phyloP scores from a whole-genome alignment of 2,797 vertebrate genomes.

The Melanotaenia maccullochi region DNA sequence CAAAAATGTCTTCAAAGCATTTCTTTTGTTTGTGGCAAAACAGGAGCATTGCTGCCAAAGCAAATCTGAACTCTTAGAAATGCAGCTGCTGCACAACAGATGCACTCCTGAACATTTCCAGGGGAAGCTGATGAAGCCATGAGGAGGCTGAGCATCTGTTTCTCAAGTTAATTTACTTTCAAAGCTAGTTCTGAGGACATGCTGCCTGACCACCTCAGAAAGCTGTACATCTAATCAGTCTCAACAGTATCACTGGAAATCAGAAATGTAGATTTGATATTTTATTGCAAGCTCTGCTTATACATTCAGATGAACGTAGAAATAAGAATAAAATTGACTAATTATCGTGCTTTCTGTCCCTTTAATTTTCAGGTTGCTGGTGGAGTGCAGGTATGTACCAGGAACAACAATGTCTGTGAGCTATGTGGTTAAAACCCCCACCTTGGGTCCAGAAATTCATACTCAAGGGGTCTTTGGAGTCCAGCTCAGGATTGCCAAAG shows the following conservation, averaged over 20 bases:
- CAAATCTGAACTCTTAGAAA: constrained; percentile 6
- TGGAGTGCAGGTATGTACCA: constrained; percentile 81
- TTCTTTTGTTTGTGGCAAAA: neutral
- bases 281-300: neutral
- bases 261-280: too few relatives aligned
- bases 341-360: neutral
- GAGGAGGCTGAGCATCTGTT: constrained; percentile 3
- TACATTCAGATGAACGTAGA: neutral
- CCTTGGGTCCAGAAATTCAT: constrained; percentile 74
- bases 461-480: constrained; percentile 81
- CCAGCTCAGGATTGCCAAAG: constrained; percentile 84
- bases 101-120: constrained; percentile 15
- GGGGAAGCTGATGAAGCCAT: constrained; percentile 3
- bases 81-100: constrained; percentile 3
- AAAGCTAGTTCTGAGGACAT: neutral
- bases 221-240: neutral
- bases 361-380: constrained; percentile 73
- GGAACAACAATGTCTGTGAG: constrained; percentile 70
- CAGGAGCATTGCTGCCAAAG: neutral
- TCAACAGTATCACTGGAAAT: neutral
- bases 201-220: neutral
- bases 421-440: constrained; percentile 82
- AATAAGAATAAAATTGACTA: neutral
- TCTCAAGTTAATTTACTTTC: neutral
- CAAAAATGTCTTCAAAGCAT: neutral